Evolutionary conservation across 2,888 invertebrate species (phyloP), one percentile per base, ranked within the genome.

Genomic region (Pterostichus madidus): DNA sequence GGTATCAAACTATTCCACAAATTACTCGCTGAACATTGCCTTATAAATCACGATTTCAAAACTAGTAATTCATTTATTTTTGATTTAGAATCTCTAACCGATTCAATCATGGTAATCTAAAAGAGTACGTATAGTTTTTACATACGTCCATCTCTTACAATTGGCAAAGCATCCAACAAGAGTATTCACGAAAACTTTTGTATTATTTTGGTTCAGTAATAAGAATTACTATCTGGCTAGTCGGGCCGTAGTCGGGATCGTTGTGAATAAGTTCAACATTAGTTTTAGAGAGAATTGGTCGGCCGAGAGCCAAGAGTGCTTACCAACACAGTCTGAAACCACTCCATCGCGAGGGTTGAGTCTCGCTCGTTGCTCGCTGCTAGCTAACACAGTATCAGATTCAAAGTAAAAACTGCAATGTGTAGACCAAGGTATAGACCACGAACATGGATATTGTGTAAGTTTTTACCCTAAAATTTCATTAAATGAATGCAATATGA

Each of bases 211-310:
- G 56, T 64, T 64, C 13, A 10, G 35, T 24, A 32, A 64, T 64
- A 80, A 80, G 13, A 80, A 80, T 80, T 80, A 80, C 35, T 80
- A 17, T 80, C 52, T 64, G 68, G 80, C 49, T 49, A 17, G 71
- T 15, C 11, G 39, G 31, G 78, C 44, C n/a, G 17, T 56, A 56
- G 8, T 17, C 56, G 15, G 3, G 35, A 39, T 80, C 35, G 73
- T 71, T 80, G 17, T 71, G 80, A 80, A 80, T 80, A 80, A 80
- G 80, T 73, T 80, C 71, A 68, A 44, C 80, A 80, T 78, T 78
- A 64, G 52, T 80, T 80, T 49, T 52, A 35, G 39, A 81, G 46
- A 71, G 73, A 53, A 61, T 71, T 32, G 46, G 59, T 75, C 75
- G 75, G 81, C 81, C 13, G 13, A 17, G 32, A 75, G 81, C 81